Evolutionary conservation across 2,797 vertebrate species (phyloP).

Genomic region (Epinephelus malabaricus): DNA sequence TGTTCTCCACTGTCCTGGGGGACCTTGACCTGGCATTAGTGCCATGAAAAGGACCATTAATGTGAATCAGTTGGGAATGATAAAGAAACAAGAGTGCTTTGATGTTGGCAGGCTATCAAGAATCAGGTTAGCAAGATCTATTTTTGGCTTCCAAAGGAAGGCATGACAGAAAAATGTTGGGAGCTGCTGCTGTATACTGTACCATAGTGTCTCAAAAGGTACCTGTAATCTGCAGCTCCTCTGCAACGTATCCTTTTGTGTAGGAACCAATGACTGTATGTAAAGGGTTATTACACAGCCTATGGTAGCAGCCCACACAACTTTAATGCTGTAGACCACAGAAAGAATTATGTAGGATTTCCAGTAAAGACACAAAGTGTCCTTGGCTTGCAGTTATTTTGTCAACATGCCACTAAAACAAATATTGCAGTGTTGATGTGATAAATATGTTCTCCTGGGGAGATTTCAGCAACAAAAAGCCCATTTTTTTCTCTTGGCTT

Average conservation of each 20-base stretch:
- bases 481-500: not conserved
- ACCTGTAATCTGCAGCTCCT: not conserved
- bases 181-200: not conserved
- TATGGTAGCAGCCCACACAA: not conserved
- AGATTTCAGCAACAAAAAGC: not conserved
- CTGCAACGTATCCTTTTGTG: not conserved
- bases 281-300: no score
- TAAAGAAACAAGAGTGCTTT: not conserved
- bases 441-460: not conserved
- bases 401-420: not conserved
- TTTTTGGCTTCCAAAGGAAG: constrained; percentile 1
- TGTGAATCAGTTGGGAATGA: not conserved
- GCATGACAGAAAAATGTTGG: not conserved
- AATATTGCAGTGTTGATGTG: constrained; percentile 6
- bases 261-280: not conserved
- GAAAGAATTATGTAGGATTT: not conserved
- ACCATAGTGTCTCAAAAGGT: not conserved
- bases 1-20: not conserved
- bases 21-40: not conserved
- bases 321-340: not conserved
- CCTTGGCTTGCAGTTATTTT: constrained; percentile 1
- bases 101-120: not conserved
- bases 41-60: not conserved
- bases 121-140: not conserved
- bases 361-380: not conserved